phyloP scores from a whole-genome alignment of 2,888 invertebrate species.

The Orthosia gothica region DNA sequence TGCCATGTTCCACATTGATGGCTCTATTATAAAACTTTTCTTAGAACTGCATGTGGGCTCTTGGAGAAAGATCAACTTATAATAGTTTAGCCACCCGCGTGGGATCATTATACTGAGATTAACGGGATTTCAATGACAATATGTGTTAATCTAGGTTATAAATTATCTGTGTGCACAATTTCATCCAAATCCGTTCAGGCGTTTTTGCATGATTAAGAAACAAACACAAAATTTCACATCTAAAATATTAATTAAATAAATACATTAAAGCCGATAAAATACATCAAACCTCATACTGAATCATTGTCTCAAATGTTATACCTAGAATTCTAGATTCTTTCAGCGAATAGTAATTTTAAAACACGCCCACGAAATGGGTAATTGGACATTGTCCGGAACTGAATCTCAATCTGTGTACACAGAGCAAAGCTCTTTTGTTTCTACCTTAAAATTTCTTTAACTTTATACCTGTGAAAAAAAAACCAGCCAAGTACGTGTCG shows the following conservation, averaged over 20 bases:
- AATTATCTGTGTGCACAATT: no score
- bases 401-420: conserved; percentile 22
- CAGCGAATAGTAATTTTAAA: conserved; percentile 14
- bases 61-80: neutral
- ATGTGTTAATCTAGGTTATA: no score
- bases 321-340: neutral
- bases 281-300: neutral
- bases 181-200: no score
- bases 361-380: conserved; percentile 9
- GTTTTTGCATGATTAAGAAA: no score
- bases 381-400: conserved; percentile 11
- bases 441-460: neutral
- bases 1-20: neutral
- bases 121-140: no score
- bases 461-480: neutral
- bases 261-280: neutral
- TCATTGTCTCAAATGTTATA: neutral
- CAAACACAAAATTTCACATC: no score
- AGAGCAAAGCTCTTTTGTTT: conserved; percentile 16
- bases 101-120: no score
- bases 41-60: neutral
- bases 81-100: no score
- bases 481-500: no score
- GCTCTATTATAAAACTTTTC: neutral
- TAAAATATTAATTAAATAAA: neutral